Evolutionary conservation across 2,113 vertebrate species (phyloP).

Genomic region (Gambusia holbrooki): DNA sequence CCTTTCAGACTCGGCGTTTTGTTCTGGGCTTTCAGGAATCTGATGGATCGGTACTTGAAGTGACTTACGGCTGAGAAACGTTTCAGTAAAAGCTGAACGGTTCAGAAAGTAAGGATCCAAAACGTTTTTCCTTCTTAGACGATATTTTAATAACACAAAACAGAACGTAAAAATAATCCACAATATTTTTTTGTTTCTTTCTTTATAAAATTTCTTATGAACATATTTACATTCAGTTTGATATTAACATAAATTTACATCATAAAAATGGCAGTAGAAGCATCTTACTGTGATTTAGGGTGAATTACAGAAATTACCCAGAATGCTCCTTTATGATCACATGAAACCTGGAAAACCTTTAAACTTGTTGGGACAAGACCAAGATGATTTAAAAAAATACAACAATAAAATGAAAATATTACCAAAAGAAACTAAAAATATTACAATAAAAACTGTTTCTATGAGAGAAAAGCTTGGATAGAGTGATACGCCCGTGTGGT

Average conservation of each 20-base stretch:
- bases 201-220: constrained; percentile 72
- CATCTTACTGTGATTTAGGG: constrained; percentile 70
- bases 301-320: constrained; percentile 16
- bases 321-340: constrained; percentile 58
- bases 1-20: constrained; percentile 38
- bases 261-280: constrained; percentile 58
- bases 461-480: too few species aligned
- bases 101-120: background rate
- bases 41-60: constrained; percentile 60
- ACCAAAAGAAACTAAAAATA: too few species aligned
- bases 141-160: constrained; percentile 71
- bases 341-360: constrained; percentile 42
- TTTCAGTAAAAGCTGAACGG: constrained; percentile 23
- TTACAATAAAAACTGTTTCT: too few species aligned
- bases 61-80: constrained; percentile 67
- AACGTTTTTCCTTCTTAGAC: constrained; percentile 13
- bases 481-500: too few species aligned
- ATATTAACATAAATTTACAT: constrained; percentile 53
- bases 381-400: too few species aligned
- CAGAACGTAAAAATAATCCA: constrained; percentile 63
- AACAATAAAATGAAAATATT: too few species aligned
- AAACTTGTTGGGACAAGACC: background rate
- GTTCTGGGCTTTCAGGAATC: constrained; percentile 49
- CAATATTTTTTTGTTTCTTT: constrained; percentile 47
- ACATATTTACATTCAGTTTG: constrained; percentile 75